Evolutionary conservation across 2,797 vertebrate species (phyloP), one percentile per base, ranked within the genome.

Genomic region (Gallinago nigripennis): DNA sequence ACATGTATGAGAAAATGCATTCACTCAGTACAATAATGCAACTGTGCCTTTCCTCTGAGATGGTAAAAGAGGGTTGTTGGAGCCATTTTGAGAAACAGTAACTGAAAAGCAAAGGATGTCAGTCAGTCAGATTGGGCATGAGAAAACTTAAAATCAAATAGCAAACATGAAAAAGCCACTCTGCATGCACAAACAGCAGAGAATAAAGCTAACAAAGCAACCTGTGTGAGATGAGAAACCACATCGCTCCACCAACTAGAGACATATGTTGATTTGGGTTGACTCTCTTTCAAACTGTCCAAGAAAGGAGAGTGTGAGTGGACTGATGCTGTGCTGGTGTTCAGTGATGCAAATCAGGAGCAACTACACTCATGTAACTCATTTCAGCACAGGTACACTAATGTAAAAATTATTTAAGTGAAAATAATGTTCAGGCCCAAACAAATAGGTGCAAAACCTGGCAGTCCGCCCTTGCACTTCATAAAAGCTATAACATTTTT

Each of bases 1-100:
- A 78, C 61, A 21, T 37, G 51, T 89, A 39, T 87, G 71, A 95
- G 90, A 87, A 94, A 95, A 90, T 77, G 57, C 71, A 80, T 93
- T 95, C 83, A 69, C 35, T 78, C 41, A 58, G 78, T 43, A 95
- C 91, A 95, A 75, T 90, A 94, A 94, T 63, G n/a, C 57, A 75
- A 61, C 87, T 94, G 86, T 96, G 75, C 83, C 57, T 90, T 94
- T 88, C 64, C 68, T 92, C 78, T 63, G 25, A 80, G 57, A 85
- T 61, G 43, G 88, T 68, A 90, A 70, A 88, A 71, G 50, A 73
- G 51, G 50, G 53, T 30, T 50, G 16, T 39, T 64, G 64, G 71
- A 95, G 75, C 35, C 71, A 45, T 87, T 93, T 77, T 57, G 73
- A 33, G 80, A 65, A 75, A 31, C 41, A 61, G 53, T 25, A 6